Percentiles rank a stretch among this genome's conserved stretches.
Evolutionary conservation across 2,797 vertebrate genomes (phyloP).

Genomic region (Eupleurogrammus muticus): DNA sequence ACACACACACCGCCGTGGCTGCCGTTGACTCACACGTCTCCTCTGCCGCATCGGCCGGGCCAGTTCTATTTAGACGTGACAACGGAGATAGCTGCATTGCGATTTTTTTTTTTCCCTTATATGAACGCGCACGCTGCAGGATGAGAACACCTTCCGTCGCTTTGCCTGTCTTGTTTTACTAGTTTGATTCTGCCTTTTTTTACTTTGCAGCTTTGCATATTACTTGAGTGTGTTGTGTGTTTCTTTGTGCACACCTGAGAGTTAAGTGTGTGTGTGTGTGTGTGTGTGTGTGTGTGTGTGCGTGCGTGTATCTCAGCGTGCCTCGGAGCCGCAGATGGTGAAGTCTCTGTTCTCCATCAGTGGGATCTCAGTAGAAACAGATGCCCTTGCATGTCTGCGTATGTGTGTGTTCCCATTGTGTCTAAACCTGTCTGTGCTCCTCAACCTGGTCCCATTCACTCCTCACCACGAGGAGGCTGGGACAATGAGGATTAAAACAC

Average conservation of each 20-base stretch:
- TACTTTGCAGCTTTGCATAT: constrained; percentile 1
- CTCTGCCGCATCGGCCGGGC: constrained; percentile 19
- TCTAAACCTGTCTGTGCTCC: constrained; percentile 71
- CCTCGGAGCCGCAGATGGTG: constrained; percentile 53
- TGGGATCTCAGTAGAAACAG: constrained; percentile 60
- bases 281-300: constrained; percentile 3
- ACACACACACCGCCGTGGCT: constrained; percentile 20
- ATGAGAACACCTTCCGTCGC: background rate
- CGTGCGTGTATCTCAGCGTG: constrained; percentile 3
- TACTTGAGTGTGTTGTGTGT: constrained; percentile 1
- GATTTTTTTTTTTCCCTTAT: constrained; percentile 1
- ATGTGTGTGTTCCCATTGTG: constrained; percentile 79
- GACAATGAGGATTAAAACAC: constrained; percentile 53
- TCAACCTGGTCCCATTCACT: constrained; percentile 80
- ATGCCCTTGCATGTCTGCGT: constrained; percentile 52
- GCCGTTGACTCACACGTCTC: constrained; percentile 64
- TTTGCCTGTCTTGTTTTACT: background rate
- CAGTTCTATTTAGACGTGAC: constrained; percentile 49
- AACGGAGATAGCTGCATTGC: constrained; percentile 1
- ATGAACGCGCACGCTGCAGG: constrained; percentile 4
- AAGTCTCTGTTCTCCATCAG: constrained; percentile 62
- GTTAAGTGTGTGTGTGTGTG: constrained; percentile 11
- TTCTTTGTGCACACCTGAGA: constrained; percentile 12
- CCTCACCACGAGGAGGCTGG: constrained; percentile 51
- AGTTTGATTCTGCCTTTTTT: constrained; percentile 15